Percentiles rank a stretch among this genome's conserved stretches.
Evolutionary conservation across 2,113 vertebrate genomes (phyloP).

Genomic region (Dolichallabes microphthalmus): DNA sequence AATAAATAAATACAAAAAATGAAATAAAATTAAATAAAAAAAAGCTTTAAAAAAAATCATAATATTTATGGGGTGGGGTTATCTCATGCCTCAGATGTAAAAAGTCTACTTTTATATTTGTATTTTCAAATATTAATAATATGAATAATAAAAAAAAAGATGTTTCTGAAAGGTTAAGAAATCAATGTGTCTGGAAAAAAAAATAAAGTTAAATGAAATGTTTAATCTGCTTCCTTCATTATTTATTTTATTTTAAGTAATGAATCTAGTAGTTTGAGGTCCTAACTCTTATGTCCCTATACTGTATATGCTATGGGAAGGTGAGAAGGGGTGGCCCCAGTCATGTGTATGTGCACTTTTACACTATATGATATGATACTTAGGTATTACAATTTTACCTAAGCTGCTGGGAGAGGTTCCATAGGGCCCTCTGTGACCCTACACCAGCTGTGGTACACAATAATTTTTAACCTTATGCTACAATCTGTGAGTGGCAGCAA

Average conservation of each 20-base stretch:
- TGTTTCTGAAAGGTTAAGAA: constrained; percentile 97
- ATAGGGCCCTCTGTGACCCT: no score
- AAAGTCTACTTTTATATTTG: constrained; percentile 98
- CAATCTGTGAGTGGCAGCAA: no score
- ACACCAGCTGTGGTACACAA: no score
- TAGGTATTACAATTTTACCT: no score
- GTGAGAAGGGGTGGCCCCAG: no score
- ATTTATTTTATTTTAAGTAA: not conserved
- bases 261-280: not conserved
- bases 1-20: constrained; percentile 65
- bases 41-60: constrained; percentile 54
- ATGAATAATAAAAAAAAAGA: constrained; percentile 85
- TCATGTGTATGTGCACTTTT: no score
- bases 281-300: no score
- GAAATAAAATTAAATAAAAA: constrained; percentile 83
- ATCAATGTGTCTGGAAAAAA: constrained; percentile 86
- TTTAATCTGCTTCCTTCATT: constrained; percentile 49
- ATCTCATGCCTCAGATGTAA: constrained; percentile 93
- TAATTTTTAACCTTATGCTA: no score
- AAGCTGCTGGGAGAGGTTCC: no score
- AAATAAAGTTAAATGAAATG: constrained; percentile 85
- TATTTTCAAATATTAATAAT: constrained; percentile 94
- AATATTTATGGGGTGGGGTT: constrained; percentile 77
- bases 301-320: no score
- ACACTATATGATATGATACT: no score